Conservation (phyloP, 2,113 vertebrate genomes). For the Triplophysa dalaica region DNA sequence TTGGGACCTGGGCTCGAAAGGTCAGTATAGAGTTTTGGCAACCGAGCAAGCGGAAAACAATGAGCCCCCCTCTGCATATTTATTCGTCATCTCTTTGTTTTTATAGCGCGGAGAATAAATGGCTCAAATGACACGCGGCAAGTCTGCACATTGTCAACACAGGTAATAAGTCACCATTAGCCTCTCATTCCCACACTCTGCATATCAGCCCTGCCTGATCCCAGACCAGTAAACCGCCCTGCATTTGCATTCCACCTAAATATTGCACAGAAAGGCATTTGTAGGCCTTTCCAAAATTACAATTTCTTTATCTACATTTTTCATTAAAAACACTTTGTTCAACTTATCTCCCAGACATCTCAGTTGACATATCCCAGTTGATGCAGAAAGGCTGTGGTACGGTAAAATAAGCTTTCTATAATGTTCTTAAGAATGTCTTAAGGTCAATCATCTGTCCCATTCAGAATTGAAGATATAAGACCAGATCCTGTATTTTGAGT, state of each 20-base stretch:
- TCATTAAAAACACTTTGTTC: slow-evolving; percentile 15
- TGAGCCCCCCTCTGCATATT: slow-evolving; percentile 82
- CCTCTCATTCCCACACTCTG: slow-evolving; percentile 61
- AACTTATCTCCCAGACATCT: slow-evolving; percentile 11
- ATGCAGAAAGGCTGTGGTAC: slow-evolving; percentile 81
- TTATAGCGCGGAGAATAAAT: slow-evolving; percentile 92
- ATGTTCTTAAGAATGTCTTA: slow-evolving; percentile 36
- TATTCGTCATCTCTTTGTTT: slow-evolving; percentile 94
- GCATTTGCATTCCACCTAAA: slow-evolving; percentile 83
- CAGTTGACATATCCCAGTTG: slow-evolving; percentile 79
- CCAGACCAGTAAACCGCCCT: slow-evolving; percentile 78
- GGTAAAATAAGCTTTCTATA: slow-evolving; percentile 81
- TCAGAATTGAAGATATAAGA: background rate
- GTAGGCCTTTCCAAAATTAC: slow-evolving; percentile 8
- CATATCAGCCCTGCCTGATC: slow-evolving; percentile 69
- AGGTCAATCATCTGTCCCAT: background rate
- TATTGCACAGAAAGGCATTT: slow-evolving; percentile 20
- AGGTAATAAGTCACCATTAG: slow-evolving; percentile 97
- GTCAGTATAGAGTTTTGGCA: slow-evolving; percentile 87
- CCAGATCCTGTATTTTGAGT: too few species aligned
- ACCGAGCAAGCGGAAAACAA: slow-evolving; percentile 81
- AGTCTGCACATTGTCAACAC: slow-evolving; percentile 95
- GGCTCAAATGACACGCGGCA: slow-evolving; percentile 85
- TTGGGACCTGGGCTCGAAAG: slow-evolving; percentile 84
- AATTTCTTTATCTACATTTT: slow-evolving; percentile 18